A percentile compares a stretch with the other conserved stretches of the same genome.
Evolutionary conservation across 2,888 invertebrate species (phyloP).

Genomic region (Eustalomyia histrio): DNA sequence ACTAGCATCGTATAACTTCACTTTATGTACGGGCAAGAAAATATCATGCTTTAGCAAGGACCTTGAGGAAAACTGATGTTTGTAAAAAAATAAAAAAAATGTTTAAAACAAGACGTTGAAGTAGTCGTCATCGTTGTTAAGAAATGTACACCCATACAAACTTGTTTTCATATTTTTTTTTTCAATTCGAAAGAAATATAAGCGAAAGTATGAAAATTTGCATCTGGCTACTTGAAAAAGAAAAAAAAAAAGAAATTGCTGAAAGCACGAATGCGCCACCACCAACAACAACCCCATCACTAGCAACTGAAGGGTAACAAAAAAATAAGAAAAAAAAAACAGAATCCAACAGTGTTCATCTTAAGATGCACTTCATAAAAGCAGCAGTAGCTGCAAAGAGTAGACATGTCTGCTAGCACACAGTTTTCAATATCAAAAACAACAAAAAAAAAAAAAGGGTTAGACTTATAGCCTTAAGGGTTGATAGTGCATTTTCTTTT

Average conservation of each 20-base stretch:
- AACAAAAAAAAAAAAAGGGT: slow-evolving; percentile 52
- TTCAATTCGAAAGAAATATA: slow-evolving; percentile 41
- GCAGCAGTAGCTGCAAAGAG: slow-evolving; percentile 49
- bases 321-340: neutral
- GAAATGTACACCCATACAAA: slow-evolving; percentile 22
- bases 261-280: slow-evolving; percentile 60
- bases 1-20: slow-evolving; percentile 13
- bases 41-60: slow-evolving; percentile 26
- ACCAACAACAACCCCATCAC: slow-evolving; percentile 31
- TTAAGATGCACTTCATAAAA: slow-evolving; percentile 60
- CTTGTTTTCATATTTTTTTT: slow-evolving; percentile 31
- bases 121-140: slow-evolving; percentile 48
- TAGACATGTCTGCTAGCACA: slow-evolving; percentile 66
- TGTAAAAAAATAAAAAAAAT: slow-evolving; percentile 14
- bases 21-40: slow-evolving; percentile 11
- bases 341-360: slow-evolving; percentile 48
- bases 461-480: slow-evolving; percentile 58
- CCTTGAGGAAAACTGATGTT: slow-evolving; percentile 42
- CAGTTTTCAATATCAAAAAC: slow-evolving; percentile 35
- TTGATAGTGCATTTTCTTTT: slow-evolving; percentile 61
- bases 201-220: slow-evolving; percentile 56
- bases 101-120: slow-evolving; percentile 35
- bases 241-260: slow-evolving; percentile 58
- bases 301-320: slow-evolving; percentile 1
- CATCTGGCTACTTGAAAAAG: slow-evolving; percentile 66